Base-by-base conservation (phyloP, 2,797 vertebrate genomes). In the Ptychobarbus kaznakovi region DNA sequence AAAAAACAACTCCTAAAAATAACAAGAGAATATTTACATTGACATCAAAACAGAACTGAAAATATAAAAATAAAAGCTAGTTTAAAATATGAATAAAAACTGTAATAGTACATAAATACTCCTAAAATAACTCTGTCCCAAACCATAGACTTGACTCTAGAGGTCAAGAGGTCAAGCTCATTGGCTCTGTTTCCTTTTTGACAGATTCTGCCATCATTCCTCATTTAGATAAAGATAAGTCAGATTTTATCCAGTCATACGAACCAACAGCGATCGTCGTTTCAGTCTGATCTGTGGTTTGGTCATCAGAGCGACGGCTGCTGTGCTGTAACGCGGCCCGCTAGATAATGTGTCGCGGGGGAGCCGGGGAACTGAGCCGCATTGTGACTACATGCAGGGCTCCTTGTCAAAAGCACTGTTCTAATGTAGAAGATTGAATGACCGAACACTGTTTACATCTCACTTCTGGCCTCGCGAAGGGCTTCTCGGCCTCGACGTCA, bases 401-500 rank as follows among this genome's bases (percentile, higher is more conserved):
- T 91, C 89, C 91, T 92, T 95, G 94, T 95, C 93, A 91, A 78
- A 92, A 91, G 91, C 92, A 82, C 81, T 92, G 92, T 92, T 93
- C 90, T 90, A 88, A 91, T 94, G 94, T 93, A 92, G 90, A 72
- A 87, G 81, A 92, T 91, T 94, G 94, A 96, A 95, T 94, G 94
- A 91, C 92, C 89, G 90, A 88, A 94, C 91, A 91, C 90, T 93
- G 92, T 95, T 96, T 94, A 94, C 94, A 93, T 95, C 91, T 91
- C 92, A 91, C 91, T 91, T 88, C 88, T 87, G 86, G 89, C 90
- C 92, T 89, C 74, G 20, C 85, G 87, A 90, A 76, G 73, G 87
- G 32, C 10, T 86, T 89, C 86, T 92, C 88, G 90, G 87, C 91
- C 90, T 81, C 86, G 77, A 89, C 0, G 1, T 92, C 90, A 83